Evolutionary conservation across 2,797 vertebrate genomes (phyloP).

Genomic region (Tolypeutes matacus): DNA sequence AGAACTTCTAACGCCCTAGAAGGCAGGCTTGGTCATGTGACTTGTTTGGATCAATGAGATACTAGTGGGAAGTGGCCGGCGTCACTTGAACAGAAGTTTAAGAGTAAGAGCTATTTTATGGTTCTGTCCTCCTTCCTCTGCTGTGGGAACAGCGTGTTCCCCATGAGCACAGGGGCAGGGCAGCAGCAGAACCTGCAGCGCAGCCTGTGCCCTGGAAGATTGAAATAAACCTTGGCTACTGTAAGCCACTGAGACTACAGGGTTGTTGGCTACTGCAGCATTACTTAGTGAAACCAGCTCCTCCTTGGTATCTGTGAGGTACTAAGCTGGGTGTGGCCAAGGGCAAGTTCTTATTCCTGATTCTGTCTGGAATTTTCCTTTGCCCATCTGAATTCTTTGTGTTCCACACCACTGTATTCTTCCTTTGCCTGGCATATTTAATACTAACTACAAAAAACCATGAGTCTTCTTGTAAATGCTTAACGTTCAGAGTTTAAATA

Average conservation of each 20-base stretch:
- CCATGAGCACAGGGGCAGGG: background rate
- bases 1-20: background rate
- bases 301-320: background rate
- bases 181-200: background rate
- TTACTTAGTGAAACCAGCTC: background rate
- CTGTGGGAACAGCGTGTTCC: background rate
- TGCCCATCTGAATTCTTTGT: constrained; percentile 63
- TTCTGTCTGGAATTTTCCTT: constrained; percentile 29
- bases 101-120: background rate
- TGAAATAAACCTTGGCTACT: background rate
- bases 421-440: background rate
- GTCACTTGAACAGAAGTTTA: background rate
- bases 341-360: background rate
- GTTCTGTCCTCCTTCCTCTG: background rate
- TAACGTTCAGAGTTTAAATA: constrained; percentile 28
- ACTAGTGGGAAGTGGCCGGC: background rate
- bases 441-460: background rate
- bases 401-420: background rate
- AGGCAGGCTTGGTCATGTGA: background rate
- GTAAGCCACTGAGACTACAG: rapidly evolving
- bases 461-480: background rate
- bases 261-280: no score
- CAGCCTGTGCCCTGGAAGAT: no score
- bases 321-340: background rate
- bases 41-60: background rate